phyloP scores from a whole-genome alignment of 1,140 invertebrate species.

The Drosophila navojoa region DNA sequence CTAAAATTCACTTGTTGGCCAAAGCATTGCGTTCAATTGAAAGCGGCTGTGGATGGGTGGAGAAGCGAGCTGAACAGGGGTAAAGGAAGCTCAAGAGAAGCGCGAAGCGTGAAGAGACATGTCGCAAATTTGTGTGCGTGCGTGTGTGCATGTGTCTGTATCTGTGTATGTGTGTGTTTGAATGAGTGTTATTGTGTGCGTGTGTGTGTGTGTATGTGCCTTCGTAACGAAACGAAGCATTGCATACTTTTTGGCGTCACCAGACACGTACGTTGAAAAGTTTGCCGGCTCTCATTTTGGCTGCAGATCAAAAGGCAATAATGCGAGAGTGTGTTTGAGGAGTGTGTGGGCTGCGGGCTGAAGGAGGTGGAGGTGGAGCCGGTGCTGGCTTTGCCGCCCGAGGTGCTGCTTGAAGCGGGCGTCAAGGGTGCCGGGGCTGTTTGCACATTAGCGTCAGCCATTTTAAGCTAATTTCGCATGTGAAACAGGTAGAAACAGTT shows the following conservation, averaged over 20 bases:
- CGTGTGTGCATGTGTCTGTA: constrained; percentile 3
- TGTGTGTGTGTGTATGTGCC: constrained; percentile 6
- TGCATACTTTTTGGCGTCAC: constrained; percentile 35
- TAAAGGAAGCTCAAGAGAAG: background rate
- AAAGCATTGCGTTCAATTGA: constrained; percentile 41
- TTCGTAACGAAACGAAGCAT: constrained; percentile 39
- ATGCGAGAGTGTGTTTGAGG: constrained; percentile 32
- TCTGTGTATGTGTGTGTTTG: constrained; percentile 6
- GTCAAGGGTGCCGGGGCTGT: constrained; percentile 30
- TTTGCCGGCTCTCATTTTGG: constrained; percentile 41
- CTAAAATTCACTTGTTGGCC: constrained; percentile 58
- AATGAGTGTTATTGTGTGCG: background rate
- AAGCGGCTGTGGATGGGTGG: constrained; percentile 12
- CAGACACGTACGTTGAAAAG: constrained; percentile 54
- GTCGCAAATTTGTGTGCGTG: constrained; percentile 1
- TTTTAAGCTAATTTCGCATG: constrained; percentile 77
- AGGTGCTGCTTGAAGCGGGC: constrained; percentile 8
- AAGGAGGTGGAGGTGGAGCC: too few species aligned
- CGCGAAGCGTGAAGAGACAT: constrained; percentile 25
- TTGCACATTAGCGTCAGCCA: constrained; percentile 70
- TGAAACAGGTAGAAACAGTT: constrained; percentile 75
- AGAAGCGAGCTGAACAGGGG: constrained; percentile 16
- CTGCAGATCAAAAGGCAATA: constrained; percentile 72
- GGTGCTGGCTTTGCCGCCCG: background rate
- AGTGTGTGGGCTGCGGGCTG: background rate